Evolutionary conservation across 1,140 invertebrate species (phyloP), one percentile per base, ranked within the genome.

Genomic region (Trichoplusia ni): DNA sequence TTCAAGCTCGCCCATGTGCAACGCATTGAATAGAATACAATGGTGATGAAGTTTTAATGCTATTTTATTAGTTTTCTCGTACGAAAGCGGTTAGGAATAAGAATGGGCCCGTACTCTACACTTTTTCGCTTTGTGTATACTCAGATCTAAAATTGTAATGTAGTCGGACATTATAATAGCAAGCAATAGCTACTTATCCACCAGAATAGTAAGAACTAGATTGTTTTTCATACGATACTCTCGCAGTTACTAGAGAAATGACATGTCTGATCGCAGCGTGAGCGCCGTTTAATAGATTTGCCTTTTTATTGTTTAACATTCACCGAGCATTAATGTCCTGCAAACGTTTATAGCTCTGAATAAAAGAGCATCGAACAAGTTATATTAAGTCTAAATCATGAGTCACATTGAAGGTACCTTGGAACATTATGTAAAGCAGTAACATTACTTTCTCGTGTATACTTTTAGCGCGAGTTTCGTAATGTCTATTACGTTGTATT

Each of bases 1-100:
- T n/a, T n/a, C n/a, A 8, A 29, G 25, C 21, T n/a, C 5, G 27
- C 21, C 44, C 16, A n/a, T n/a, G n/a, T n/a, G n/a, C n/a, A n/a
- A n/a, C n/a, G n/a, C n/a, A n/a, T 16, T 47, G 44, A 47, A 47
- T 47, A 13, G 44, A 9, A 47, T 47, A 47, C 44, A 47, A 47
- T 47, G 18, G 16, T 18, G 44, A 47, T 47, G 25, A 47, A 47
- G 44, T 31, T 47, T 47, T 47, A 29, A 46, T 46, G 42, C 27
- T 14, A 47, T 47, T 47, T 47, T 47, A 47, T 47, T 29, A 47
- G 13, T 47, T 18, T 31, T 29, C 44, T 29, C 44, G 31, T 14
- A 16, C 11, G n/a, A n/a, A 46, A 8, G n/a, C 6, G 23, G 7
- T 14, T 9, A 18, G n/a, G n/a, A n/a, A n/a, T n/a, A 31, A 47